These are phyloP conservation scores for Oreocharis arfaki DNA, from an alignment of 2,113 vertebrate genomes.

Conservation along the genomic window DNA sequence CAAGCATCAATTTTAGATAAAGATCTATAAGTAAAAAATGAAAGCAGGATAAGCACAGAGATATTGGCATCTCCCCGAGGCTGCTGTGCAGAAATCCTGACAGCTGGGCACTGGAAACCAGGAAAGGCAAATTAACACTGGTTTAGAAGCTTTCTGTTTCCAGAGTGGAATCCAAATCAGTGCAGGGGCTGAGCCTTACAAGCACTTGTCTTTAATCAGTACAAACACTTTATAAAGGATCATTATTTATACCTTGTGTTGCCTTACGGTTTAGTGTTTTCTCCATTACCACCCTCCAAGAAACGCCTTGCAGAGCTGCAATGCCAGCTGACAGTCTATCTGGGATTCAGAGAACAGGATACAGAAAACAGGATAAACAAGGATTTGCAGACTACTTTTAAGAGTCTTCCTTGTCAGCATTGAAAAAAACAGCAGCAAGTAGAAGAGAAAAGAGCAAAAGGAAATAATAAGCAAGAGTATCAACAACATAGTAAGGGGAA, in stretches of 20 bases:
- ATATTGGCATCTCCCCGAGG: fast-evolving
- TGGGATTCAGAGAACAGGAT: not conserved
- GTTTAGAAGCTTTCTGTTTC: not conserved
- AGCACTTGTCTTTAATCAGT: not conserved
- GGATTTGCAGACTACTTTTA: not conserved
- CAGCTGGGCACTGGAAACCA: not conserved
- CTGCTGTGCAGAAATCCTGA: not conserved
- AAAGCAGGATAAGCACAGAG: fast-evolving
- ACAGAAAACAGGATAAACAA: not conserved
- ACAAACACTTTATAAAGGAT: not conserved
- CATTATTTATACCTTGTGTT: not conserved
- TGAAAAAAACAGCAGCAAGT: not conserved
- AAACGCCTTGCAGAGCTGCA: not conserved
- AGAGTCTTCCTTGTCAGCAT: not conserved
- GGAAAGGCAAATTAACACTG: not conserved
- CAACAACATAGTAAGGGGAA: not conserved
- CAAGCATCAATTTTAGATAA: not conserved
- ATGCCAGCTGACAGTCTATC: not conserved
- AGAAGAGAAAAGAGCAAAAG: not conserved
- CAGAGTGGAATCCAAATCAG: not conserved
- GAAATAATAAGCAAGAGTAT: not conserved
- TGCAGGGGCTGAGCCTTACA: not conserved
- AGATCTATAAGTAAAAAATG: not conserved
- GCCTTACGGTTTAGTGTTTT: not conserved
- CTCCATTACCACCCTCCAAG: not conserved